phyloP scores from a whole-genome alignment of 2,888 invertebrate species.

The Megaustenia siamemsis region DNA sequence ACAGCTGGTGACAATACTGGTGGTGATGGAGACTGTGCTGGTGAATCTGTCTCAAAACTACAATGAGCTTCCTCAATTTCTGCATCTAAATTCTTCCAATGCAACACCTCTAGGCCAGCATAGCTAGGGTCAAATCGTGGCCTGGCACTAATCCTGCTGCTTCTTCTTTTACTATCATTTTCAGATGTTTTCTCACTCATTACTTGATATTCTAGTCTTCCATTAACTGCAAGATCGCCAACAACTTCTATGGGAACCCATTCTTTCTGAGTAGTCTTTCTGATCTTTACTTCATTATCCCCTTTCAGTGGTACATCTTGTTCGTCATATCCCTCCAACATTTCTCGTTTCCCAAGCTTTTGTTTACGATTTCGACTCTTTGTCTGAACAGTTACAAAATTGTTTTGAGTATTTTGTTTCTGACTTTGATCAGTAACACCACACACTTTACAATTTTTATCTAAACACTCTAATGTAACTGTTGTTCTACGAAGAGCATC shows the following conservation, averaged over 20 bases:
- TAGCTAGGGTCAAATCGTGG: constrained; percentile 35
- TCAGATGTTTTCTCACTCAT: neutral
- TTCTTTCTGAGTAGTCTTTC: neutral
- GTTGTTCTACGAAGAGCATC: constrained; percentile 36
- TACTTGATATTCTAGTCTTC: constrained; percentile 1
- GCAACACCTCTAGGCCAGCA: constrained; percentile 10
- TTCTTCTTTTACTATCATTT: constrained; percentile 13
- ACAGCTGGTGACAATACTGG: neutral
- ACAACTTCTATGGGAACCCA: constrained; percentile 37
- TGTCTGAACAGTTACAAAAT: neutral
- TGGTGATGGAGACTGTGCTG: neutral
- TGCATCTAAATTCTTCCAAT: constrained; percentile 23
- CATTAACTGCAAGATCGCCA: constrained; percentile 24
- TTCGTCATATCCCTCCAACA: neutral
- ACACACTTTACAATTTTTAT: neutral
- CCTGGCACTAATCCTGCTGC: constrained; percentile 10
- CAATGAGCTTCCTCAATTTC: neutral
- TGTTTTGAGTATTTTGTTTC: neutral
- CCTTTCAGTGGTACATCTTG: neutral
- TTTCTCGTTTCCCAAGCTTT: neutral
- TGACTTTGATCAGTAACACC: neutral
- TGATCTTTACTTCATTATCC: neutral
- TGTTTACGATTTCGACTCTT: neutral
- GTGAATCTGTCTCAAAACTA: neutral
- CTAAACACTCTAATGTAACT: neutral